These are phyloP conservation scores for Euplagia quadripunctaria DNA, from an alignment of 2,888 invertebrate species.

Conservation along the genomic window DNA sequence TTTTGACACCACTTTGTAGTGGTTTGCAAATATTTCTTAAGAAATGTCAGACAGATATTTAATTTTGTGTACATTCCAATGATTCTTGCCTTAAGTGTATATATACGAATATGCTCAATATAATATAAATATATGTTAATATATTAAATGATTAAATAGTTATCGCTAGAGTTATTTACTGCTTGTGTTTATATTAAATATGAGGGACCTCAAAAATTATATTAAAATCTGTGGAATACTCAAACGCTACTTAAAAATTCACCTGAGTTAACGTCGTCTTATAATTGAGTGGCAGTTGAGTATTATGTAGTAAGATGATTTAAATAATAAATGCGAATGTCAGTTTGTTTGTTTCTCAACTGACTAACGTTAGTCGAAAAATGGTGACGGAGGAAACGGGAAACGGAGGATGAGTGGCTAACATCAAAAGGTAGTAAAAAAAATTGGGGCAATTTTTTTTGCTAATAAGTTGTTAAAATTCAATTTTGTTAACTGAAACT, in stretches of 20 bases:
- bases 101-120: conserved; percentile 1
- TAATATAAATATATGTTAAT: neutral
- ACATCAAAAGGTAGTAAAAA: no score
- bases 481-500: no score
- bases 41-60: neutral
- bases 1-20: neutral
- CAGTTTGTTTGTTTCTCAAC: no score
- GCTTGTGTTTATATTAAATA: neutral
- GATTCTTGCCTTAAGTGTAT: neutral
- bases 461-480: no score
- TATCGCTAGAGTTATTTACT: neutral
- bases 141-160: neutral
- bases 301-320: no score
- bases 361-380: no score
- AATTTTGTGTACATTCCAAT: neutral
- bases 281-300: no score
- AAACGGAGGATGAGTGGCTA: no score
- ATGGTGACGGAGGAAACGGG: no score
- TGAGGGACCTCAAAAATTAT: neutral
- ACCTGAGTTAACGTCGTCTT: neutral
- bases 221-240: neutral
- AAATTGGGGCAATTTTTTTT: no score
- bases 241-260: neutral
- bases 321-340: no score
- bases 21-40: neutral